Conservation (phyloP, 2,113 vertebrate genomes). For the Malurus melanocephalus region DNA sequence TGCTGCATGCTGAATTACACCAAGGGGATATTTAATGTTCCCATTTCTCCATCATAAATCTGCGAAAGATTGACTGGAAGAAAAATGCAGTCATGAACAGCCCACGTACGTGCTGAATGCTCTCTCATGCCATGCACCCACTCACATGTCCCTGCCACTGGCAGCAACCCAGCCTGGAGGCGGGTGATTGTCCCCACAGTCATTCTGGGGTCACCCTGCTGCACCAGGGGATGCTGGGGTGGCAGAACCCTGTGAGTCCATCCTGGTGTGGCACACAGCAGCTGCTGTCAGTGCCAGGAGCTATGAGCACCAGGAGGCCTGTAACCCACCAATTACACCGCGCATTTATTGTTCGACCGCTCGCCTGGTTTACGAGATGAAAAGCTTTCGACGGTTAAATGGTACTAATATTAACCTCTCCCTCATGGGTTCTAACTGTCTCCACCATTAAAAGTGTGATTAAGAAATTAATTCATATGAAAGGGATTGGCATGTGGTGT, state of each 20-base stretch:
- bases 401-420: constrained; percentile 71
- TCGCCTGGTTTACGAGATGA: constrained; percentile 60
- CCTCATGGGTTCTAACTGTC: constrained; percentile 41
- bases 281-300: constrained; percentile 59
- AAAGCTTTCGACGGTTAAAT: constrained; percentile 64
- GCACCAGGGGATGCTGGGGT: fast-evolving
- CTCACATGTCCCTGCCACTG: fast-evolving
- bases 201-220: fast-evolving
- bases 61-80: constrained; percentile 37
- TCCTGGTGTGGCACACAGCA: not conserved
- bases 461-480: constrained; percentile 74
- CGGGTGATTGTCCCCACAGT: fast-evolving
- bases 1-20: constrained; percentile 66
- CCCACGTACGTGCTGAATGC: not conserved
- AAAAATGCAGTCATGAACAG: not conserved
- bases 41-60: constrained; percentile 40
- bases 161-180: not conserved
- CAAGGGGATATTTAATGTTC: constrained; percentile 61
- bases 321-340: constrained; percentile 64
- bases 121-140: fast-evolving
- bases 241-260: not conserved
- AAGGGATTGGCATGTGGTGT: constrained; percentile 59
- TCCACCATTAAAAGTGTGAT: constrained; percentile 61
- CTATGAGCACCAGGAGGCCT: constrained; percentile 50
- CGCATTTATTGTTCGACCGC: constrained; percentile 57